Evolutionary conservation across 2,113 vertebrate species (phyloP), one percentile per base, ranked within the genome.

Genomic region (Centropus unirufus): DNA sequence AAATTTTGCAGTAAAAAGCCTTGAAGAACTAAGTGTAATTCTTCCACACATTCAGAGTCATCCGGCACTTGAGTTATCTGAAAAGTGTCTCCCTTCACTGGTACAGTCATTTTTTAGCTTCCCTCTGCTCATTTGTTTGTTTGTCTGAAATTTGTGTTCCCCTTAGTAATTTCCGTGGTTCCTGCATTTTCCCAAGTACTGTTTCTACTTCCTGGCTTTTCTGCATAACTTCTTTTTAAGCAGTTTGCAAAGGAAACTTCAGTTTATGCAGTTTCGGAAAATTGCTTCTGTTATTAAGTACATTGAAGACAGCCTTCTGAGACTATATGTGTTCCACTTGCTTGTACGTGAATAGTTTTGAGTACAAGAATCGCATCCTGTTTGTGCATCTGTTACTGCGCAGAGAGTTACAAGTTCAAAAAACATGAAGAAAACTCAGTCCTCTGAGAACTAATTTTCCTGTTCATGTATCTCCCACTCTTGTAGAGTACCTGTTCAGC

Each of bases 231-330:
- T 73, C 44, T 54, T 81, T 92, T 75, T 68, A 61, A 90, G 62
- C 77, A 92, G 12, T 91, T 89, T 95, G 72, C 83, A 94, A 83
- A 97, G 81, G 94, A 93, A 93, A 58, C 30, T 82, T 93, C 69
- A 87, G 69, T 67, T 91, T 89, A 74, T 74, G 64, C 83, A 81
- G 44, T 77, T 95, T 58, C 61, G 58, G 81, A 90, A 93, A 95
- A 95, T 62, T 67, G 72, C 89, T 95, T 94, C 68, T 61, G 73
- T 92, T 92, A 80, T 76, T 85, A 69, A 91, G 74, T 72, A 75
- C 92, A 78, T 27, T 75, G 69, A 87, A 87, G 92, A 59, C 64
- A 87, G 8, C 47, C 29, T 57, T 89, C 78, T 59, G 57, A 94
- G 73, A 75, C 61, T 83, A n/a, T 36, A 22, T 87, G 36, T 57